phyloP scores from a whole-genome alignment of 2,113 vertebrate species.

The Charina bottae region DNA sequence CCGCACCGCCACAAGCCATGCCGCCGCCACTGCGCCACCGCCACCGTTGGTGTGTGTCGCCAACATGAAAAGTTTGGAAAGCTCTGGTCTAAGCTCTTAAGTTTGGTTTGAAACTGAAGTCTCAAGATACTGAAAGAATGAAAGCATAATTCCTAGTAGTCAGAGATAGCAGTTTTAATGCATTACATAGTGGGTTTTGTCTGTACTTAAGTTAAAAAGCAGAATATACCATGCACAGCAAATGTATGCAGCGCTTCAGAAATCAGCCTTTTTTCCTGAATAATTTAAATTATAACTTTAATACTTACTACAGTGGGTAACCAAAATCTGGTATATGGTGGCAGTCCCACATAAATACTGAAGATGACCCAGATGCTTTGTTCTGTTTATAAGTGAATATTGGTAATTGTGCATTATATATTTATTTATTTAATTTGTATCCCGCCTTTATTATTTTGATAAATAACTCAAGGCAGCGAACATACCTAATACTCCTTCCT shows the following conservation, averaged over 20 bases:
- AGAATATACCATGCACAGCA: not conserved
- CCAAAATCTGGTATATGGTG: not conserved
- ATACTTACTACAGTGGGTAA: not conserved
- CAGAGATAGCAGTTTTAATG: not conserved
- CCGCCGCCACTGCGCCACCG: too few relatives aligned
- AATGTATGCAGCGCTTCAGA: not conserved
- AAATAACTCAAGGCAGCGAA: too few relatives aligned
- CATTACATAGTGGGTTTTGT: not conserved
- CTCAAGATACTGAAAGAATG: not conserved
- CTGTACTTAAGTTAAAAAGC: not conserved
- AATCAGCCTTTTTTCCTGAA: not conserved
- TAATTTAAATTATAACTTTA: not conserved
- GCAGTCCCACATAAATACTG: not conserved
- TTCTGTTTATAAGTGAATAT: not conserved
- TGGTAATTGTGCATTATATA: not conserved
- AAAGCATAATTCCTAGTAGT: not conserved
- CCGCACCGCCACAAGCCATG: too few relatives aligned
- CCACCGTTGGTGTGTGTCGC: too few relatives aligned
- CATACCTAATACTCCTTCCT: too few relatives aligned
- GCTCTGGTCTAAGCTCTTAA: not conserved
- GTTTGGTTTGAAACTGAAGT: not conserved
- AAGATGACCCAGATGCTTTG: not conserved
- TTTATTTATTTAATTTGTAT: too few relatives aligned
- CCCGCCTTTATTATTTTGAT: too few relatives aligned
- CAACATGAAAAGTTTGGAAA: too few relatives aligned